Evolutionary conservation across 2,797 vertebrate genomes (phyloP).

Genomic region (Austrolebias charrua): DNA sequence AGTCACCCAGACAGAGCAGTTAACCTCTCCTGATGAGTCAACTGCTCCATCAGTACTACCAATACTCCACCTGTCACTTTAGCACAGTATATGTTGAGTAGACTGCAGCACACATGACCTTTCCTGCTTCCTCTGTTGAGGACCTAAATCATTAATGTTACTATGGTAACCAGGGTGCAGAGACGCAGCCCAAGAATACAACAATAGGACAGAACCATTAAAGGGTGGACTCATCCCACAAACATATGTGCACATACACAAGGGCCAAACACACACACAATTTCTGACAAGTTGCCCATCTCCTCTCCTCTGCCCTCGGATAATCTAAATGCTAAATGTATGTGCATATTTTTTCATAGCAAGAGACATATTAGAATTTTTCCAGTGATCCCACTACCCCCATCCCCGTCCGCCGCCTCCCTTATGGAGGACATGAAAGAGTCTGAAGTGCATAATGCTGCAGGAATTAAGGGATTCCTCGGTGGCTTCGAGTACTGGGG

Average conservation of each 20-base stretch:
- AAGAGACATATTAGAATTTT: slow-evolving; percentile 94
- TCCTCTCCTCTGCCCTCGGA: slow-evolving; percentile 92
- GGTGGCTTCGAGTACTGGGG: slow-evolving; percentile 87
- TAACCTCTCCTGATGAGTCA: slow-evolving; percentile 69
- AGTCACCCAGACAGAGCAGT: slow-evolving; percentile 61
- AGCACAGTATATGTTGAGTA: slow-evolving; percentile 63
- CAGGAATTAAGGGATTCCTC: slow-evolving; percentile 95
- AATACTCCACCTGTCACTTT: slow-evolving; percentile 56
- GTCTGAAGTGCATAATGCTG: slow-evolving; percentile 95
- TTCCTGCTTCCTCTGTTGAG: slow-evolving; percentile 78
- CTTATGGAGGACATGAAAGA: slow-evolving; percentile 90
- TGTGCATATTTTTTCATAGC: slow-evolving; percentile 99
- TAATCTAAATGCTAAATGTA: slow-evolving; percentile 96
- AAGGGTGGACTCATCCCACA: slow-evolving; percentile 74
- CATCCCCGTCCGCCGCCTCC: slow-evolving; percentile 59
- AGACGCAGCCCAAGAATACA: slow-evolving; percentile 88
- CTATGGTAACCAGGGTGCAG: slow-evolving; percentile 73
- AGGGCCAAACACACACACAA: slow-evolving; percentile 68
- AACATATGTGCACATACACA: slow-evolving; percentile 55
- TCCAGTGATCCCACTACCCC: slow-evolving; percentile 70
- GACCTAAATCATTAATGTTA: slow-evolving; percentile 83
- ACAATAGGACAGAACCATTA: slow-evolving; percentile 90
- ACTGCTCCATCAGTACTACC: slow-evolving; percentile 53
- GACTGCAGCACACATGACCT: slow-evolving; percentile 76
- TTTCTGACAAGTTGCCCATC: slow-evolving; percentile 88